A percentile compares a stretch with the other conserved stretches of the same genome.
phyloP scores from a whole-genome alignment of 2,797 vertebrate genomes.

The Geotrypetes seraphini region DNA sequence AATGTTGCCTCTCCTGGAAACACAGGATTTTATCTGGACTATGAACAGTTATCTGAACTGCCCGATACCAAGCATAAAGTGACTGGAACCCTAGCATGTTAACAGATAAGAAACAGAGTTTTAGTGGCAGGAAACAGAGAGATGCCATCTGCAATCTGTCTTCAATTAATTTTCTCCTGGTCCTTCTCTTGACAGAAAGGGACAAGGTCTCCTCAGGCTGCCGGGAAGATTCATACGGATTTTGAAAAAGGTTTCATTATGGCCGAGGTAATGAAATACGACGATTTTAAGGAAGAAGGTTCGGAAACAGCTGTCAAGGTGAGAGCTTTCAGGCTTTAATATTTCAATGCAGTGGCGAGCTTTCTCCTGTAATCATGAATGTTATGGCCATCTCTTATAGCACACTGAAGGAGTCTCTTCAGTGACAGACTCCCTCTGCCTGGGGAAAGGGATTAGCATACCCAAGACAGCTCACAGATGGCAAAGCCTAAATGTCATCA shows the following conservation, averaged over 20 bases:
- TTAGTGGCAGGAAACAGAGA: constrained; percentile 35
- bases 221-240: constrained; percentile 84
- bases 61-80: constrained; percentile 40
- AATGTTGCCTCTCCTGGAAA: constrained; percentile 49
- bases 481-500: no score
- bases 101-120: constrained; percentile 41
- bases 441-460: no score
- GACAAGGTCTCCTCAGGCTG: constrained; percentile 86
- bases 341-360: constrained; percentile 40
- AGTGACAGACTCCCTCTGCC: no score
- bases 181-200: constrained; percentile 73
- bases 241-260: constrained; percentile 95
- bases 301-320: constrained; percentile 86
- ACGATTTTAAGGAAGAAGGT: constrained; percentile 91
- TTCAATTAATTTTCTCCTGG: constrained; percentile 69
- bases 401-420: constrained; percentile 41
- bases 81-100: constrained; percentile 26
- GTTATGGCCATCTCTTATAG: constrained; percentile 51
- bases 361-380: constrained; percentile 53
- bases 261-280: constrained; percentile 94
- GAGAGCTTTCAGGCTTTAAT: constrained; percentile 25
- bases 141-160: constrained; percentile 58
- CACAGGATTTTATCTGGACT: constrained; percentile 61
- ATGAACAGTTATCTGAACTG: constrained; percentile 37
- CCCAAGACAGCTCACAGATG: no score